Evolutionary conservation across 2,113 vertebrate species (phyloP), one percentile per base, ranked within the genome.

Genomic region (Chaetops frenatus): DNA sequence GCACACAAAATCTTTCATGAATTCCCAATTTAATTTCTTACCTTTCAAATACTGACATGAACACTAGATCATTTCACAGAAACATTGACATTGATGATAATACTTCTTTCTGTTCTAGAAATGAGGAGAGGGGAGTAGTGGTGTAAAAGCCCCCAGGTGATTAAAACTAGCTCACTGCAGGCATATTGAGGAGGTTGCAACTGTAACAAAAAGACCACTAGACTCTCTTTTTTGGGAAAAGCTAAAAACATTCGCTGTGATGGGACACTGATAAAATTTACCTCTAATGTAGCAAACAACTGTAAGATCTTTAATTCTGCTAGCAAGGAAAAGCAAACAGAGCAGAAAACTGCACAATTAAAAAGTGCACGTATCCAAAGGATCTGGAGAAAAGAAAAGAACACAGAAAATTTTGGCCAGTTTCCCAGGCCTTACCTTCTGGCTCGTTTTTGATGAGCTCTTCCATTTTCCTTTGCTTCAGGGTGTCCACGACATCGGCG

Each of bases 401-500:
- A 74, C 86, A 5, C 19, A 80, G 72, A 47, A 54, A 36, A 65
- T 50, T 51, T 73, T 62, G 77, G 47, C 66, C 85, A 56, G 54
- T 88, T 83, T 85, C 53, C 94, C 77, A 81, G 80, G 17, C 36
- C 98, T 98, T 98, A 99, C 99, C 99, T 99, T 99, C 99, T 51
- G 99, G 99, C 97, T 99, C 99, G 11, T 99, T 99, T 97, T 99
- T 99, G 95, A 99, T 99, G 96, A 99, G 98, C 97, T 99, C 99
- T 95, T 99, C 99, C 99, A 99, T 99, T 98, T 99, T 99, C 91
- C 99, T 98, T 90, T 99, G 99, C 92, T 99, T 99, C 97, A 99
- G 98, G 81, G 99, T 99, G 98, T 99, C 99, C 91, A 99, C 99
- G 48, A 99, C 99, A 25, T 99, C 99, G 0, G 99, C 99, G 89